Evolutionary conservation across 2,113 vertebrate genomes (phyloP).

Genomic region (Pelecanus crispus): DNA sequence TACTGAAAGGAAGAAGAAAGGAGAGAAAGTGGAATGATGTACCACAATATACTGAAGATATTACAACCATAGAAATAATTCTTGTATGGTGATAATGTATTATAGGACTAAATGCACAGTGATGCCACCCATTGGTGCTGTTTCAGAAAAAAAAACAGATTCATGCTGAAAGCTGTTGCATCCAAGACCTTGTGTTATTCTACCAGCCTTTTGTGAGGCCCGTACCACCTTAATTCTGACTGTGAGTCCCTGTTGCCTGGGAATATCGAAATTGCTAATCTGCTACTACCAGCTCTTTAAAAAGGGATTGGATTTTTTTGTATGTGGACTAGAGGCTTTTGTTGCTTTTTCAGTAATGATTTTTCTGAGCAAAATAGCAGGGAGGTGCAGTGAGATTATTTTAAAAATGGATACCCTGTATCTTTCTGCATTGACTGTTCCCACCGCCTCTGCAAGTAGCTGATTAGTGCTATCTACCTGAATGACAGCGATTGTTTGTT

Average conservation of each 20-base stretch:
- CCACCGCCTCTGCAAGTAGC: not conserved
- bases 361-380: not conserved
- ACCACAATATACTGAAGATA: not conserved
- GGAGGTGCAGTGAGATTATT: not conserved
- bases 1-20: not conserved
- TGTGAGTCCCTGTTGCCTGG: not conserved
- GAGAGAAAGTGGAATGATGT: not conserved
- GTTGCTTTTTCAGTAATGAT: not conserved
- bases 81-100: not conserved
- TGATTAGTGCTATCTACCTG: not conserved
- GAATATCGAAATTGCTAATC: not conserved
- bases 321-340: not conserved
- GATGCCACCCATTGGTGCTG: not conserved
- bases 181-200: not conserved
- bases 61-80: not conserved
- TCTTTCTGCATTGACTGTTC: constrained; percentile 4
- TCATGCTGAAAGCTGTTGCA: not conserved
- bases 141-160: not conserved
- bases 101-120: not conserved
- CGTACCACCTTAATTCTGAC: not conserved
- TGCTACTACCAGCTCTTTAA: not conserved
- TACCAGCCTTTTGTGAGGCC: not conserved
- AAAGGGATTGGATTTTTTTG: not conserved
- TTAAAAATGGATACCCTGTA: not conserved
- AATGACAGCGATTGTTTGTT: not conserved